These are phyloP conservation scores for Zaprionus camerounensis DNA, from an alignment of 1,140 invertebrate genomes.

Conservation along the genomic window DNA sequence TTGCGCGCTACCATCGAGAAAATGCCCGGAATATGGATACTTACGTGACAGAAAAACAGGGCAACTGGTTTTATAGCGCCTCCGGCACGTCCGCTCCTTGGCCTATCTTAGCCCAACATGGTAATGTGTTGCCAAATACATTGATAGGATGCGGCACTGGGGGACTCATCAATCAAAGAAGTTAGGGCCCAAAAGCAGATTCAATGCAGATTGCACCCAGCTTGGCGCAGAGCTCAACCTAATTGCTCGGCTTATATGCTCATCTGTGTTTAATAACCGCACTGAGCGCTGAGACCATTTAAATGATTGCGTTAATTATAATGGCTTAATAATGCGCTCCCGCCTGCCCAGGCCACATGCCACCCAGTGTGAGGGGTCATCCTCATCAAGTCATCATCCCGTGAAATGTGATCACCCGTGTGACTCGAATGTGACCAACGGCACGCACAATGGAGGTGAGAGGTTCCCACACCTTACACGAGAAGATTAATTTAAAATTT, in stretches of 20 bases:
- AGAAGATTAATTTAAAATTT: conserved; percentile 69
- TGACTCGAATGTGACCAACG: conserved; percentile 49
- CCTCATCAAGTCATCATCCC: conserved; percentile 19
- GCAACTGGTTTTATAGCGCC: conserved; percentile 32
- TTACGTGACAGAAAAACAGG: conserved; percentile 20
- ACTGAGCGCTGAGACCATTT: neutral
- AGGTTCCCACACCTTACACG: conserved; percentile 58
- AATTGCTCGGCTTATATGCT: conserved; percentile 18
- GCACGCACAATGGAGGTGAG: conserved; percentile 52
- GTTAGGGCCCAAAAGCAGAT: neutral
- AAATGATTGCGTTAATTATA: conserved; percentile 22
- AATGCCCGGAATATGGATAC: conserved; percentile 13
- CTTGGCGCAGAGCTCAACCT: neutral
- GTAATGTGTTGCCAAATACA: conserved; percentile 26
- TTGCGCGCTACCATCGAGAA: neutral
- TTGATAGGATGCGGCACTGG: conserved; percentile 4
- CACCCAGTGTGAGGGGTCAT: conserved; percentile 42
- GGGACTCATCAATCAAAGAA: conserved; percentile 34
- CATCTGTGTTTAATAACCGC: conserved; percentile 1
- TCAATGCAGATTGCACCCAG: conserved; percentile 8
- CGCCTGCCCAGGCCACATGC: neutral
- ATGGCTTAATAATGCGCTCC: conserved; percentile 20
- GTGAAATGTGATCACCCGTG: conserved; percentile 35
- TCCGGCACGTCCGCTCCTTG: conserved; percentile 10
- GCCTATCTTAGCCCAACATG: conserved; percentile 7